Evolutionary conservation across 2,113 vertebrate species (phyloP), one percentile per base, ranked within the genome.

Genomic region (Nerophis lumbriciformis): DNA sequence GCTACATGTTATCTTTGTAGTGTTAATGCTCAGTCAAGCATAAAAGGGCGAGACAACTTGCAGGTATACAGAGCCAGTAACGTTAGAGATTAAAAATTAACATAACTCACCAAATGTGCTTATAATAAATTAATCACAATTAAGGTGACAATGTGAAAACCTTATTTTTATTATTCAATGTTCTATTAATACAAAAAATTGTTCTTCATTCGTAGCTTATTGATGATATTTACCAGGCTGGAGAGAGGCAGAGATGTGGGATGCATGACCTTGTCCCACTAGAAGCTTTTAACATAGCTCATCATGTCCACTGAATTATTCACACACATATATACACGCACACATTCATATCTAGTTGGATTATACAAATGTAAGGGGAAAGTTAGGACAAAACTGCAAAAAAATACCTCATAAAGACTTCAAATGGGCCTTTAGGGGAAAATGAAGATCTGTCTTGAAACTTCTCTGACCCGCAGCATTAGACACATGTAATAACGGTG

Each of bases 181-280:
- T 10, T 11, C 4, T 1, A 28, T 28, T 28, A 28, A 28, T 3
- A 28, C 28, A 28, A 28, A 2, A 12, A 47, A 6, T 21, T 47
- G 58, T 37, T 28, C 8, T 49, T 48, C 7, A 5, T 5, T 55
- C 59, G 81, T 90, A 98, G 94, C 94, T 97, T 99, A 63, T 80
- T 62, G 68, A 99, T 90, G n/a, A 92, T 87, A 65, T 97, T 94
- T 72, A 90, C 87, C 80, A 99, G 90, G 38, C 75, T 86, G 80
- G 91, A 91, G 77, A 98, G 88, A 0, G 95, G 90, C 83, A 96
- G 92, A 76, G 93, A 90, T 12, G 90, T 89, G 11, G 96, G 91
- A 61, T 97, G 98, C 73, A 95, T 98, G 83, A 94, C 94, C 92
- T 94, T 94, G 91, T 99, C 95, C 97, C 96, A 99, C 65, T 98